Evolutionary conservation across 1,140 invertebrate species (phyloP), one percentile per base, ranked within the genome.

Genomic region (Archivesica marissinica): DNA sequence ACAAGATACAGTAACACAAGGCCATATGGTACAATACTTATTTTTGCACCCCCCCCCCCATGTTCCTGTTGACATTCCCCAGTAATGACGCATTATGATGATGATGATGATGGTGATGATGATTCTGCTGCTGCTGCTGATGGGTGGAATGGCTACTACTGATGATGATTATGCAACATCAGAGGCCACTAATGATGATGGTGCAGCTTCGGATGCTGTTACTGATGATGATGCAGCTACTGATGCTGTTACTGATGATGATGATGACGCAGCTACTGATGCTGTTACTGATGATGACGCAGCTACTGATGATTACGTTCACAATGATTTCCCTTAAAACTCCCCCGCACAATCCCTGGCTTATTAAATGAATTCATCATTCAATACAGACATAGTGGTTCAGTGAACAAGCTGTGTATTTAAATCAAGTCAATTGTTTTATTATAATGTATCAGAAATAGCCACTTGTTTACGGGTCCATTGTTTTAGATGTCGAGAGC

Each of bases 401-500:
- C n/a, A n/a, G n/a, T n/a, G n/a, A n/a, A n/a, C n/a, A n/a, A n/a
- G n/a, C n/a, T n/a, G n/a, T n/a, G n/a, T n/a, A n/a, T n/a, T n/a
- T n/a, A n/a, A n/a, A n/a, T n/a, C n/a, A n/a, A n/a, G n/a, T n/a
- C n/a, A n/a, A n/a, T n/a, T n/a, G n/a, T n/a, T n/a, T n/a, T n/a
- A n/a, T n/a, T n/a, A n/a, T n/a, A n/a, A n/a, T n/a, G n/a, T n/a
- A n/a, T n/a, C n/a, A n/a, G n/a, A n/a, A n/a, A n/a, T n/a, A n/a
- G n/a, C n/a, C n/a, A n/a, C n/a, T n/a, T 64, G 30, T 64, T 17
- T 35, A 64, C n/a, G 23, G 4, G 13, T 64, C 30, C 30, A 64
- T 64, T 25, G 59, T 64, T 35, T 64, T 4, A 35, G 59, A 64
- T 64, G 59, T 64, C 38, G 2, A 64, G n/a, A 64, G 33, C 38